Conservation (phyloP, 2,113 vertebrate species). For the Nycticorax nycticorax region DNA sequence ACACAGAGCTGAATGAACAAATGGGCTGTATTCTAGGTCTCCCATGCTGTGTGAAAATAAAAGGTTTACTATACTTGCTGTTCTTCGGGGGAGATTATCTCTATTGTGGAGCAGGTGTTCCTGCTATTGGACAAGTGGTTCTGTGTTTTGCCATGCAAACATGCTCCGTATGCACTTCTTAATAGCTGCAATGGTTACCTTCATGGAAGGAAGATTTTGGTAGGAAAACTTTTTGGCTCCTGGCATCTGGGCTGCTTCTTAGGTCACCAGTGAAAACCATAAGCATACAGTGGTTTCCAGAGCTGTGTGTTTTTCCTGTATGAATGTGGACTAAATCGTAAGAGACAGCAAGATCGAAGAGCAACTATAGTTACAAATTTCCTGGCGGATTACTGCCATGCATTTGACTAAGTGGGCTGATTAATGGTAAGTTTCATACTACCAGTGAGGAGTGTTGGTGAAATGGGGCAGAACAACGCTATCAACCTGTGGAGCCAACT, state of each 20-base stretch:
- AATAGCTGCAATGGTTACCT: not conserved
- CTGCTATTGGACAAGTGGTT: not conserved
- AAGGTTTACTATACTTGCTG: not conserved
- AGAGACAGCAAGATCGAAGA: not conserved
- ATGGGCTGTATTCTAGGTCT: not conserved
- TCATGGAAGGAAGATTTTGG: not conserved
- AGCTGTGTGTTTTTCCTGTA: not conserved
- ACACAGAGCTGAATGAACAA: not conserved
- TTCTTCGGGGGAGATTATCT: not conserved
- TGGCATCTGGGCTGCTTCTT: not conserved
- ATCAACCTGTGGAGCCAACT: not conserved
- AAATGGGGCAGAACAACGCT: not conserved
- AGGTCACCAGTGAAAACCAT: not conserved
- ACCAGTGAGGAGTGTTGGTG: not conserved
- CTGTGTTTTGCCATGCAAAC: not conserved
- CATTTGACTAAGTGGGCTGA: not conserved
- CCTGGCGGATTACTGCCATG: not conserved
- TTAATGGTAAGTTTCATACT: not conserved
- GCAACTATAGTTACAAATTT: not conserved
- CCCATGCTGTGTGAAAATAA: not conserved
- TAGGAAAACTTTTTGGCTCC: not conserved
- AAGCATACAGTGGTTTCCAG: not conserved
- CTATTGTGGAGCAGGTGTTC: accelerated
- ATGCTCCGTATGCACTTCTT: accelerated
- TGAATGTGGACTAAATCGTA: not conserved